These are phyloP conservation scores for Acomys russatus DNA, from an alignment of 2,797 vertebrate species.

Conservation along the genomic window DNA sequence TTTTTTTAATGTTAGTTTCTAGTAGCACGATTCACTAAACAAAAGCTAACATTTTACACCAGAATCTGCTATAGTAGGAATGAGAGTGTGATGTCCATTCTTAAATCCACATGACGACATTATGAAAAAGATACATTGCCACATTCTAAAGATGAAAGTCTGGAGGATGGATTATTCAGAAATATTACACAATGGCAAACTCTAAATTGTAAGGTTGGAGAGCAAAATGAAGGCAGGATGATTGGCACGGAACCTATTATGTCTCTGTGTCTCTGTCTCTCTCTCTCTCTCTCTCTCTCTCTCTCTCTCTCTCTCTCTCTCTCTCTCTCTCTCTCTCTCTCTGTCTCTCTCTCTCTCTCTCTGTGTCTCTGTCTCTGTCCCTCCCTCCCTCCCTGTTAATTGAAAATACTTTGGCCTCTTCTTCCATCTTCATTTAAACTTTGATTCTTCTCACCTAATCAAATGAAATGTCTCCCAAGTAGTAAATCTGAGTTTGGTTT, in stretches of 20 bases:
- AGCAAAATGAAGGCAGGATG: not conserved
- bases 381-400: too few species aligned
- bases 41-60: too few species aligned
- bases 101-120: not conserved
- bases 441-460: not conserved
- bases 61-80: not conserved
- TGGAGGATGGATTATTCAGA: not conserved
- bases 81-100: not conserved
- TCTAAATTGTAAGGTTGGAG: not conserved
- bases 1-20: not conserved
- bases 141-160: not conserved
- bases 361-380: too few species aligned
- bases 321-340: not conserved
- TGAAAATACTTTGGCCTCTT: not conserved
- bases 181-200: not conserved
- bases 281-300: not conserved
- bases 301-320: too few species aligned
- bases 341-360: not conserved
- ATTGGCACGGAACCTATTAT: not conserved
- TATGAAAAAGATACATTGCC: not conserved
- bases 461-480: not conserved
- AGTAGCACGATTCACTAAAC: slow-evolving; percentile 6
- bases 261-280: not conserved
- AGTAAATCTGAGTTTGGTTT: not conserved
- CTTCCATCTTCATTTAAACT: not conserved